Conservation (phyloP, 2,888 invertebrate species). For the Baccha elongata region DNA sequence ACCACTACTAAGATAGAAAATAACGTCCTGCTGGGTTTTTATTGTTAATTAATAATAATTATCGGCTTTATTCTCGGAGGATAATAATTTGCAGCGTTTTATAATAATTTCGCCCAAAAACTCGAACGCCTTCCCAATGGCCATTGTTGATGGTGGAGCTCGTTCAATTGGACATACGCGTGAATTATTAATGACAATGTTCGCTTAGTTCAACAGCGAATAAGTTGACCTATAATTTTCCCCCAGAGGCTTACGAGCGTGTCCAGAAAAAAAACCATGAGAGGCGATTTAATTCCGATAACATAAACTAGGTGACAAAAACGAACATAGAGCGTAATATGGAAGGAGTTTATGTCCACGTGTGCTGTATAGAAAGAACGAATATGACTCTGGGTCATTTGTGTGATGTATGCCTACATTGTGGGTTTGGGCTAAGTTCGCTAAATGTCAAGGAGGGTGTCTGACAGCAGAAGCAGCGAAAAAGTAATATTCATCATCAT, state of each 20-base stretch:
- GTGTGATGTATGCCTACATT: conserved; percentile 56
- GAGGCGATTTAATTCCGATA: conserved; percentile 64
- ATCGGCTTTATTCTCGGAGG: conserved; percentile 60
- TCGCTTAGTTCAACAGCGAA: conserved; percentile 46
- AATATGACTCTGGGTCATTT: conserved; percentile 37
- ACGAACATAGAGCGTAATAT: conserved; percentile 38
- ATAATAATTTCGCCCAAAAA: conserved; percentile 43
- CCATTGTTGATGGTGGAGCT: conserved; percentile 21
- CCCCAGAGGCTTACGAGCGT: conserved; percentile 35
- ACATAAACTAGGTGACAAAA: conserved; percentile 70
- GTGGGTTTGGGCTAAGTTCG: conserved; percentile 11
- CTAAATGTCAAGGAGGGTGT: conserved; percentile 30
- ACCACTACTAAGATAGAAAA: not conserved
- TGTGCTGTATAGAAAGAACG: not conserved
- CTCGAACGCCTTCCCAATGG: conserved; percentile 7
- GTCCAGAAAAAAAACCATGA: conserved; percentile 37
- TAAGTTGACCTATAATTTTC: conserved; percentile 65
- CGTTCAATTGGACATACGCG: conserved; percentile 28
- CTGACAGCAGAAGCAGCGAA: conserved; percentile 37
- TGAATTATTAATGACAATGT: conserved; percentile 64
- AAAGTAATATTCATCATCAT: conserved; percentile 67
- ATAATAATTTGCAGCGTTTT: conserved; percentile 55
- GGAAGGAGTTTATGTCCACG: not conserved
- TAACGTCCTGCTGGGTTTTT: conserved; percentile 44
- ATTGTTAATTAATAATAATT: conserved; percentile 69